Base-by-base conservation (phyloP, 2,797 vertebrate species). In the Coranthus polyacanthus region DNA sequence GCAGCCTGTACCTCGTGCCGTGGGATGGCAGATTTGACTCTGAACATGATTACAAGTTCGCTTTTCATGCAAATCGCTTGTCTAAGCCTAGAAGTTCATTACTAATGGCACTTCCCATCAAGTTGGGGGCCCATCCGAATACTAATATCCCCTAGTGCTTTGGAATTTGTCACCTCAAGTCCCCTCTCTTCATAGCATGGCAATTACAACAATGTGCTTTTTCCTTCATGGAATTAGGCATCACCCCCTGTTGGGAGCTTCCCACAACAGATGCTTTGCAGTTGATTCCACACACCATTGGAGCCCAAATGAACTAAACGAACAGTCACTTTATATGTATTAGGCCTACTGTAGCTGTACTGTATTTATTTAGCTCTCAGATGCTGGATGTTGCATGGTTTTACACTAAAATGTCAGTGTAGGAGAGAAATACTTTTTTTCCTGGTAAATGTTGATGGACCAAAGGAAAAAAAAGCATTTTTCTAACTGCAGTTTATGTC, bases 91-190 rank as follows among this genome's bases (percentile, higher is more conserved):
- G 78, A 89, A 90, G 86, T 92, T 90, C 88, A 90, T 92, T 90
- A 90, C 85, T 91, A 90, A 92, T 91, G 83, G 86, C 78, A 44
- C 81, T 88, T 88, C 90, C 83, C 87, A 92, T 93, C 88, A 88
- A 84, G 81, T 88, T 75, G 62, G 29, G 78, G 71, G 72, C 83
- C 82, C 54, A 80, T 83, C 75, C 43, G 79, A 88, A 92, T 90
- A 77, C 81, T 91, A 91, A 92, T 92, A 87, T 82, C 70, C 78
- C 63, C 66, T 20, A 59, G 81, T 57, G 64, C 68, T 82, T 76
- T 56, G 77, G 80, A 32, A 79, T 88, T 79, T 83, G 80, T 90
- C 85, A 85, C 85, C 84, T 84, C 87, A 45, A 68, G 78, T 78
- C 67, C 74, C 69, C 65, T 83, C 81, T 81, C 68, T 72, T 90